Evolutionary conservation across 2,888 invertebrate species (phyloP), one percentile per base, ranked within the genome.

Genomic region (Andrena dorsata): DNA sequence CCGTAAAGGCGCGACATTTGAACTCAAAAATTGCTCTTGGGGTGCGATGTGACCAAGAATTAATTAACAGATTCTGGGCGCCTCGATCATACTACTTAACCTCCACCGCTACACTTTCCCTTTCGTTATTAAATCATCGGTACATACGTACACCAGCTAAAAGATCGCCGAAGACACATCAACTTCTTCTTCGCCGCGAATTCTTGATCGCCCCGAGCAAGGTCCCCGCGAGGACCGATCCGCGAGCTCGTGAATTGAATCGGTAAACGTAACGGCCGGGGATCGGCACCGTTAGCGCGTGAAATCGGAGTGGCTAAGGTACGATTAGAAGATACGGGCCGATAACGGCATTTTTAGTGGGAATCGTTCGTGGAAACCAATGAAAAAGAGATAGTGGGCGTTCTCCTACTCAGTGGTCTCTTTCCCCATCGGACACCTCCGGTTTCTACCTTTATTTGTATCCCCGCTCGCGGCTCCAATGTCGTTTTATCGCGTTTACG

Each of bases 401-500:
- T n/a, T 53, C 47, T 74, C 35, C 41, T 4, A 16, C 60, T 60
- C 71, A 32, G 32, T 51, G 32, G 1, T 41, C 20, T 2, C 26
- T 4, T 32, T 75, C 10, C 7, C 20, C 20, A 0, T 23, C 20
- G 23, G 68, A 81, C 85, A 88, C 79, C 82, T 76, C 49, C 60
- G 28, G 65, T 75, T 64, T 80, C 74, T 80, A 77, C 79, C 72
- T 86, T 80, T 81, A 84, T 86, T 88, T 77, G 82, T 88, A 84
- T 82, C 81, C 58, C 70, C 51, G 74, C 80, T 56, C 56, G 79
- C 80, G 84, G 85, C 82, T 84, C 86, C 82, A 84, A 80, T 83
- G 86, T 87, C 86, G 80, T 84, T 87, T 86, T 86, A 87, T 87
- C 87, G 80, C 69, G 76, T 87, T 87, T 86, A 87, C 87, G 86